A percentile compares a stretch with the other conserved stretches of the same genome.
Evolutionary conservation across 92 coral and sea anemone genomes (phyloP).

Genomic region (Parazoanthus atlanticus): DNA sequence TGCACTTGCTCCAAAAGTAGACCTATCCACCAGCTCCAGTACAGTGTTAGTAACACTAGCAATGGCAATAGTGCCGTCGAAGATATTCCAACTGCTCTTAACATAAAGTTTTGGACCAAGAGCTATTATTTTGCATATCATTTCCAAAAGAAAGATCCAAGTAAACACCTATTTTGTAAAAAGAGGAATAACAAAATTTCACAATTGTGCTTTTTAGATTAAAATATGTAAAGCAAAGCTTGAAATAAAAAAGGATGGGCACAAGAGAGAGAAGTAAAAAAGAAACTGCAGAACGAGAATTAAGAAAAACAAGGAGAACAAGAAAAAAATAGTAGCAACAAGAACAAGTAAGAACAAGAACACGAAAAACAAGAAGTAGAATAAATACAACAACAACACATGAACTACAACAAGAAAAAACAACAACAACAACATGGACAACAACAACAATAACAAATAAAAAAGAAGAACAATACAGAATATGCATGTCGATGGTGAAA

Average conservation of each 20-base stretch:
- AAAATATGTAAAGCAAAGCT: not conserved
- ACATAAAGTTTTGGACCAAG: conserved; percentile 43
- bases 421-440: too few species aligned
- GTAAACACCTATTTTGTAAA: conserved; percentile 23
- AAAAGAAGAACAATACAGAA: too few species aligned
- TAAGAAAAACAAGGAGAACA: not conserved
- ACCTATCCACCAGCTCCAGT: conserved; percentile 27
- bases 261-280: not conserved
- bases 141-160: conserved; percentile 42
- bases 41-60: conserved; percentile 45
- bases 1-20: conserved; percentile 29
- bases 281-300: not conserved
- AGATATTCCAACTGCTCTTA: conserved; percentile 40
- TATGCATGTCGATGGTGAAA: too few species aligned
- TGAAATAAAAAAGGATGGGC: not conserved
- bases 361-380: too few species aligned
- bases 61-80: conserved; percentile 33
- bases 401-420: too few species aligned
- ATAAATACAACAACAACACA: too few species aligned
- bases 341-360: not conserved
- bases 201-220: too few species aligned
- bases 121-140: conserved; percentile 44
- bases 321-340: not conserved
- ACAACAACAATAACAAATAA: too few species aligned
- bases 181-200: not conserved